Evolutionary conservation across 2,113 vertebrate genomes (phyloP).

Genomic region (Ceyx cyanopectus): DNA sequence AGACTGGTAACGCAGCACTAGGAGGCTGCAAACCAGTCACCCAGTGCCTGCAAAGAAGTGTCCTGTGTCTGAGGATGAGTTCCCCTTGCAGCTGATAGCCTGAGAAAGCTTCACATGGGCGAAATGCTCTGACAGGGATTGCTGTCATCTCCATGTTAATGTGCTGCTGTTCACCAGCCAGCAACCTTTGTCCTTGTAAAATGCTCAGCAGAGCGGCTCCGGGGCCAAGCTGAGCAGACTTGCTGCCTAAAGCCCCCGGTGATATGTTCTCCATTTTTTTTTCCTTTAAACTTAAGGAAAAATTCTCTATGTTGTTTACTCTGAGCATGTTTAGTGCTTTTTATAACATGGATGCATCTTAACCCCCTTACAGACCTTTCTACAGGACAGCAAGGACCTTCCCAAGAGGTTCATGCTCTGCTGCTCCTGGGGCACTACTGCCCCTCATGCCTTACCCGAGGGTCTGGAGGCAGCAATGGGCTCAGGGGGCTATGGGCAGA

Average conservation of each 20-base stretch:
- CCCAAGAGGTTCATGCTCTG: background rate
- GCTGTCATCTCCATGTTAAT: slow-evolving; percentile 38
- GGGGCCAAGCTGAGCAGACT: background rate
- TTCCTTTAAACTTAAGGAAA: background rate
- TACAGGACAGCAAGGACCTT: background rate
- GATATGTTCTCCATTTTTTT: background rate
- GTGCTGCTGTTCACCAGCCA: slow-evolving; percentile 10
- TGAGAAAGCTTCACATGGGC: background rate
- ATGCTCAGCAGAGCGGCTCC: background rate
- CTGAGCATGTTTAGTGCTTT: background rate
- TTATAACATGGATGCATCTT: fast-evolving
- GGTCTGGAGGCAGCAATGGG: background rate
- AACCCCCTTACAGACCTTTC: background rate
- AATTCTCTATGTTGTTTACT: background rate
- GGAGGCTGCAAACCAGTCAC: background rate
- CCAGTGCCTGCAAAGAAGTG: background rate
- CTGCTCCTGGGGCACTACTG: background rate
- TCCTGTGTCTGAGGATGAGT: background rate
- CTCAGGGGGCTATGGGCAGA: background rate
- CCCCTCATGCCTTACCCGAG: fast-evolving
- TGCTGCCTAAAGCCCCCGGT: background rate
- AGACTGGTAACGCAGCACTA: fast-evolving
- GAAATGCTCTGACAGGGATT: background rate
- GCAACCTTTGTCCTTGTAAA: slow-evolving; percentile 16
- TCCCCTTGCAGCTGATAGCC: background rate